These are phyloP conservation scores for Terebella lapidaria DNA, from an alignment of 2,888 invertebrate species.

Conservation along the genomic window DNA sequence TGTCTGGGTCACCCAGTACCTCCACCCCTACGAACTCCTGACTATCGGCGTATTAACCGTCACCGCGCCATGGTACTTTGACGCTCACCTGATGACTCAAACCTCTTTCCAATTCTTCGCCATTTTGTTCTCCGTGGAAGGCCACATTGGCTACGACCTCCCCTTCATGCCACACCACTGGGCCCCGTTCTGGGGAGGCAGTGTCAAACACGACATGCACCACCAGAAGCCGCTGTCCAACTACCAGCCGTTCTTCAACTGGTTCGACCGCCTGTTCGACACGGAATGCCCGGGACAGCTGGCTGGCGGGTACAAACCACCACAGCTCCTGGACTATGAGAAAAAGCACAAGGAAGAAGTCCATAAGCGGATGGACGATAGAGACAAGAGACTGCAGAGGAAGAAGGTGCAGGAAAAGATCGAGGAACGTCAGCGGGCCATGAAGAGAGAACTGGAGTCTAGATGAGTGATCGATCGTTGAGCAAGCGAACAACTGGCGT, in stretches of 20 bases:
- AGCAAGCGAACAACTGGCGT: too few species aligned
- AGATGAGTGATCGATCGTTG: too few species aligned
- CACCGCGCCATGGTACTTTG: conserved; percentile 49
- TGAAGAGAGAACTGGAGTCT: too few species aligned
- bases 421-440: too few species aligned
- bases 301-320: conserved; percentile 41
- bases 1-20: conserved; percentile 55
- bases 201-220: conserved; percentile 57
- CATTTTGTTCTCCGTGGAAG: conserved; percentile 54
- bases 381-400: too few species aligned
- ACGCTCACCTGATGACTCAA: conserved; percentile 52
- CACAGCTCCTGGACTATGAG: conserved; percentile 41
- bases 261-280: conserved; percentile 51
- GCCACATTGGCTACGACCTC: conserved; percentile 54
- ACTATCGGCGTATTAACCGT: conserved; percentile 55
- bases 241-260: conserved; percentile 55
- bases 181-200: conserved; percentile 51
- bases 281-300: conserved; percentile 44
- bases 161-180: conserved; percentile 52
- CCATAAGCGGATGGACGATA: too few species aligned
- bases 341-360: conserved; percentile 11
- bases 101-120: conserved; percentile 54
- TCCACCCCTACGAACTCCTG: conserved; percentile 56
- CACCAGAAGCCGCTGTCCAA: conserved; percentile 55
- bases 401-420: too few species aligned